A percentile compares a stretch with the other conserved stretches of the same genome.
Conservation (phyloP, 2,113 vertebrate species). For the Shinisaurus crocodilurus region DNA sequence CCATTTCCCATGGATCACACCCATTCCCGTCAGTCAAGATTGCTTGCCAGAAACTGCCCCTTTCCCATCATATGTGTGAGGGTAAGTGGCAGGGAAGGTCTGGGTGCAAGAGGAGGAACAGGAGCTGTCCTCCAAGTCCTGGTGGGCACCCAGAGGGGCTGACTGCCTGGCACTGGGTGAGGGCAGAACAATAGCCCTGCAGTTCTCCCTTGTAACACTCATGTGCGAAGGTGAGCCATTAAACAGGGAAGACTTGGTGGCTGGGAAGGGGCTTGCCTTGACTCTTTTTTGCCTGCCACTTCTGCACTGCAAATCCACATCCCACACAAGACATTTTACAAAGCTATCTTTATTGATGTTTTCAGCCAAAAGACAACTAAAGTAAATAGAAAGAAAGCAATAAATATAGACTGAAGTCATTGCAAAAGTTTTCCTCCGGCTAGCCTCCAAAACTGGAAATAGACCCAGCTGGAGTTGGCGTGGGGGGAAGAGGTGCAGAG, state of each 20-base stretch:
- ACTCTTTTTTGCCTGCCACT: background rate
- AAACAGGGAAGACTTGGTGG: background rate
- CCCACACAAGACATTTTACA: background rate
- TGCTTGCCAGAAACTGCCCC: background rate
- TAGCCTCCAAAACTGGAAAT: background rate
- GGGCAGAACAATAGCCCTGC: background rate
- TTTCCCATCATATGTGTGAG: background rate
- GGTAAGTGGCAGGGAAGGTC: background rate
- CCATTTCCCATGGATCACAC: no score
- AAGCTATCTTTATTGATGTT: background rate
- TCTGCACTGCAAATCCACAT: no score
- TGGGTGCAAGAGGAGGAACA: background rate
- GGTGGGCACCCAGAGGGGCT: no score
- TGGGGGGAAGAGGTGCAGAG: background rate
- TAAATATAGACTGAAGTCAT: background rate
- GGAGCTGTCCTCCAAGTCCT: background rate
- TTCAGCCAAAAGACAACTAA: background rate
- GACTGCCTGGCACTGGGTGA: background rate
- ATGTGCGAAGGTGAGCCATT: no score
- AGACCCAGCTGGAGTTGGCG: background rate
- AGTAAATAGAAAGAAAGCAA: background rate
- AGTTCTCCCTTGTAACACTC: no score
- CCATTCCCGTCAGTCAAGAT: background rate
- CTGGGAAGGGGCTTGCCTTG: background rate
- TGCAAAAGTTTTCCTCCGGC: no score